Conservation (phyloP, 2,888 invertebrate species). For the Oxyteleia sp. region DNA sequence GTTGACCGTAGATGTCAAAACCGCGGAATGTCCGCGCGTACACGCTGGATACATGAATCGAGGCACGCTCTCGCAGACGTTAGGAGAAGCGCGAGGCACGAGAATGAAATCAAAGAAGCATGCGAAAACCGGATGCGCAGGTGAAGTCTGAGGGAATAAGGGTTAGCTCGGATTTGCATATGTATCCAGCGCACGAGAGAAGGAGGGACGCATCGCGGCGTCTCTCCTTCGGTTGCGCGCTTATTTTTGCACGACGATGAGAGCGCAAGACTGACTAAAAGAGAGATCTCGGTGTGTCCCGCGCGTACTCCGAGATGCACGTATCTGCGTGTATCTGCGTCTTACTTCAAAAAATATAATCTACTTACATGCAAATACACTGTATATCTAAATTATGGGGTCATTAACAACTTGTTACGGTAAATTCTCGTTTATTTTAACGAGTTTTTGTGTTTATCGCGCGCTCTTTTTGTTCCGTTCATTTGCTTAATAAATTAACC, state of each 20-base stretch:
- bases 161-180: constrained; percentile 82
- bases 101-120: constrained; percentile 79
- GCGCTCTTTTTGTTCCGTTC: constrained; percentile 35
- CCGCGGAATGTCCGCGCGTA: constrained; percentile 64
- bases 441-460: constrained; percentile 51
- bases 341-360: constrained; percentile 65
- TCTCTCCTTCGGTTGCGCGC: constrained; percentile 67
- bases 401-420: constrained; percentile 70
- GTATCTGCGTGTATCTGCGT: constrained; percentile 65
- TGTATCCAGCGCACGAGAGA: constrained; percentile 76
- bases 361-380: constrained; percentile 71
- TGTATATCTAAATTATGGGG: constrained; percentile 68
- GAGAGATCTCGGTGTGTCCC: constrained; percentile 59
- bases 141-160: constrained; percentile 81
- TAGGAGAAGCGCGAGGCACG: constrained; percentile 71
- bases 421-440: constrained; percentile 57
- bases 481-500: constrained; percentile 39
- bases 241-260: constrained; percentile 66
- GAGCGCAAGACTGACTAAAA: constrained; percentile 63
- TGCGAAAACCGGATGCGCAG: constrained; percentile 86
- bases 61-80: constrained; percentile 56
- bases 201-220: not conserved
- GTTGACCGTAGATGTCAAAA: constrained; percentile 67
- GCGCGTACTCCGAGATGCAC: constrained; percentile 44
- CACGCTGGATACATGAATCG: constrained; percentile 57